phyloP scores from a whole-genome alignment of 2,888 invertebrate genomes.

The Drosophila pseudotakahashii region DNA sequence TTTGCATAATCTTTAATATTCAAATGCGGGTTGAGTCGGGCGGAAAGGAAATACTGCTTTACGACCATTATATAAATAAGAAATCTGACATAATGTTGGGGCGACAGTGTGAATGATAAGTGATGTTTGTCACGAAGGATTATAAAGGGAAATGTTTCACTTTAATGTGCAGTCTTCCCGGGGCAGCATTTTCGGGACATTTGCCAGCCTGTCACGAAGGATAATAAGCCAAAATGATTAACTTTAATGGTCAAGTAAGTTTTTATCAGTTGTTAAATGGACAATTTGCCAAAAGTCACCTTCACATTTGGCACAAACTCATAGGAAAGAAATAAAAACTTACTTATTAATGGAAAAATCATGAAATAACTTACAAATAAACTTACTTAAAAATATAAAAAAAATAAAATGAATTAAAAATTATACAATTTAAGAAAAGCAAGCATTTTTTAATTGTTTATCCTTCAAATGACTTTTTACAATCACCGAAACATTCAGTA shows the following conservation, averaged over 20 bases:
- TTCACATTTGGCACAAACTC: constrained; percentile 10
- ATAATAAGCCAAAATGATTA: constrained; percentile 34
- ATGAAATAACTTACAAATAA: not conserved
- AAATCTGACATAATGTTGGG: constrained; percentile 52
- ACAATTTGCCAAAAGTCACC: constrained; percentile 16
- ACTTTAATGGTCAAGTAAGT: constrained; percentile 23
- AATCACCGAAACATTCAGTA: not conserved
- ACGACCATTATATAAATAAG: constrained; percentile 43
- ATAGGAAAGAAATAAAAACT: not conserved
- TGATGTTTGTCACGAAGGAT: constrained; percentile 44
- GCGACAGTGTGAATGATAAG: constrained; percentile 47
- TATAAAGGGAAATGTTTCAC: constrained; percentile 35
- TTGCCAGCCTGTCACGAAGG: constrained; percentile 37
- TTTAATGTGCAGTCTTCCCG: constrained; percentile 15
- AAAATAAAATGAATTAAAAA: too few species aligned
- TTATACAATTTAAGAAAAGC: too few species aligned
- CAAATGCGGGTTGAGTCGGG: constrained; percentile 54
- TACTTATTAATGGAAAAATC: not conserved
- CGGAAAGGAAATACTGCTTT: constrained; percentile 32
- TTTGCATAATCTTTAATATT: constrained; percentile 69
- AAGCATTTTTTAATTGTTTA: not conserved
- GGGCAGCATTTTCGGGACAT: constrained; percentile 15
- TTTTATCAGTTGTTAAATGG: constrained; percentile 37
- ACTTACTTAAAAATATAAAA: too few species aligned
- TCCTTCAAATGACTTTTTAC: not conserved